Conservation (phyloP, 2,113 vertebrate species). For the Eurypyga helias region DNA sequence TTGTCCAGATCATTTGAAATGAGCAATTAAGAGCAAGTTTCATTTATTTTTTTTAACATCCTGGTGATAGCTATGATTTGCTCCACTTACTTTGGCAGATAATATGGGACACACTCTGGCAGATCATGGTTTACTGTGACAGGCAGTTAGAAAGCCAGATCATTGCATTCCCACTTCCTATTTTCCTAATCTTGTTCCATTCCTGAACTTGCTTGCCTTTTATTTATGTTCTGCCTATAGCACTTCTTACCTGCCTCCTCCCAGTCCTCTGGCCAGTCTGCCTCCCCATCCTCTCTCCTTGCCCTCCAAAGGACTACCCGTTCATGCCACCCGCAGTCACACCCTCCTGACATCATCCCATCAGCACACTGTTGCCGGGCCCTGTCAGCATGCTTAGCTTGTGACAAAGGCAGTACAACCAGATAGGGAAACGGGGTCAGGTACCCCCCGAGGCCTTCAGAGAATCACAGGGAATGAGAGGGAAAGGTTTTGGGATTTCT, state of each 20-base stretch:
- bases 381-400: background rate
- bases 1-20: background rate
- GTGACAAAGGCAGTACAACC: constrained; percentile 3
- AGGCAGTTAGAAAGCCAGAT: background rate
- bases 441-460: background rate
- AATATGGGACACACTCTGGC: background rate
- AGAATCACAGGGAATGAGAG: background rate
- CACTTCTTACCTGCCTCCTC: background rate
- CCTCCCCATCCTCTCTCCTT: background rate
- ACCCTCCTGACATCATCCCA: background rate
- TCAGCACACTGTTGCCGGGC: background rate
- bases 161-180: background rate
- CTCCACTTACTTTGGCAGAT: background rate
- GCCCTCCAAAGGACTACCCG: background rate
- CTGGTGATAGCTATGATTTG: background rate
- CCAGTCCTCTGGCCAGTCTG: background rate
- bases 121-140: background rate
- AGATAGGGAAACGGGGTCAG: background rate
- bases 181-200: background rate
- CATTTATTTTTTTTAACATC: background rate
- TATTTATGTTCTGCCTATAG: background rate
- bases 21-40: background rate
- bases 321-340: background rate
- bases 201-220: background rate
- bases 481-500: background rate